Evolutionary conservation across 2,888 invertebrate species (phyloP).

Genomic region (Plagodis dolabraria): DNA sequence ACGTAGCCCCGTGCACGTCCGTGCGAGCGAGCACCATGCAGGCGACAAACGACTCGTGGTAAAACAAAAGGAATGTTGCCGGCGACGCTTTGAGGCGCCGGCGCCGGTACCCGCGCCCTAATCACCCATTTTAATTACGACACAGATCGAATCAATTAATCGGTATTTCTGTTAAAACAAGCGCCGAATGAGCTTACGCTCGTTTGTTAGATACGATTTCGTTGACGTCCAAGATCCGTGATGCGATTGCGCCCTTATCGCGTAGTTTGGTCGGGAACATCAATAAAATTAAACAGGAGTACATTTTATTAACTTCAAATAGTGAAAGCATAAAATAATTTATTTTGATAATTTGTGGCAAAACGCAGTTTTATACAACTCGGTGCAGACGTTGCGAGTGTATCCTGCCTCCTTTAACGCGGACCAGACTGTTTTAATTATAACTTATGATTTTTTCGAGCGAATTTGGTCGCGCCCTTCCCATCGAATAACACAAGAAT

Average conservation of each 20-base stretch:
- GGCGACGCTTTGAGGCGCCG: slow-evolving; percentile 84
- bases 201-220: slow-evolving; percentile 64
- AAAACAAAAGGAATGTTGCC: slow-evolving; percentile 85
- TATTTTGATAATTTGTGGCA: too few species aligned
- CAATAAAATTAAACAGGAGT: slow-evolving; percentile 41
- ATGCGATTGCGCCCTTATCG: slow-evolving; percentile 65
- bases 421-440: slow-evolving; percentile 75
- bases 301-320: slow-evolving; percentile 20
- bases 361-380: too few species aligned
- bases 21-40: slow-evolving; percentile 60
- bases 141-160: slow-evolving; percentile 85
- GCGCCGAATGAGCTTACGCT: slow-evolving; percentile 71
- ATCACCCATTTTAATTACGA: slow-evolving; percentile 85
- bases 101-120: slow-evolving; percentile 82
- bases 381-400: slow-evolving; percentile 4
- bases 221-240: slow-evolving; percentile 58
- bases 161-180: slow-evolving; percentile 83
- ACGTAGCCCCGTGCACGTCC: slow-evolving; percentile 33
- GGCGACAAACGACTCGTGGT: slow-evolving; percentile 84
- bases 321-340: background rate
- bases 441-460: slow-evolving; percentile 81
- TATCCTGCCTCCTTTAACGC: slow-evolving; percentile 38
- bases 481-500: slow-evolving; percentile 78
- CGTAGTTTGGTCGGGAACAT: slow-evolving; percentile 54
- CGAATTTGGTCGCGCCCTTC: slow-evolving; percentile 82